Base-by-base conservation (phyloP, 2,888 invertebrate species). In the Chrysotoxum bicinctum region DNA sequence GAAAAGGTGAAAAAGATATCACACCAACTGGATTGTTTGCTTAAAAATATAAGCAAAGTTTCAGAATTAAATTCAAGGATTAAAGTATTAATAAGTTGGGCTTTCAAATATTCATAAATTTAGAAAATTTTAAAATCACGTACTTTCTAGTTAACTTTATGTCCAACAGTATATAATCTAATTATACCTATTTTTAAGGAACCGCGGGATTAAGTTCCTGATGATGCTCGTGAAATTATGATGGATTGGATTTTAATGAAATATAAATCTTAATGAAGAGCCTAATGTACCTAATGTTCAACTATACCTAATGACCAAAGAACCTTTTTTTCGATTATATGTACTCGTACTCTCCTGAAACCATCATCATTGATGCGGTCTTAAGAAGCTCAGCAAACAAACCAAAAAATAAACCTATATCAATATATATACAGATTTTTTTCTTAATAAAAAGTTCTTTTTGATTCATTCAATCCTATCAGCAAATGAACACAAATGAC, bases 401-500 rank as follows among this genome's bases (percentile, higher is more conserved):
- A 19, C 58, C 35, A 43, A 72, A 70, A 58, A 43, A 12, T 19
- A 32, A 7, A 35, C 19, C 19, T 52, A 19, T 9, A 32, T 7
- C 35, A 3, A 1, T 12, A 0, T 35, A 35, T 7, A 12, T 10
- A 48, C 10, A 45, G 10, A 45, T 21, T 12, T 40, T 26, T 50
- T 26, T 50, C 21, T 10, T 10, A 6, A 50, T 19, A 48, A 14
- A 50, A 50, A 14, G 7, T 26, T 26, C 50, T 43, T 21, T 73
- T 60, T 54, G 26, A 69, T 64, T 21, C 69, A 78, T 79, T 74
- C 79, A 70, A 66, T 64, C 16, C 3, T 16, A 12, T 40, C 69
- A 66, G 66, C 54, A 70, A 83, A 79, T 79, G 79, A 83, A 69
- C 69, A 74, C 79, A 62, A 69, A 83, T 78, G 69, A 75, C 83